A percentile compares a stretch with the other conserved stretches of the same genome.
Evolutionary conservation across 2,888 invertebrate genomes (phyloP).

Genomic region (Sinohyriopsis cumingii): DNA sequence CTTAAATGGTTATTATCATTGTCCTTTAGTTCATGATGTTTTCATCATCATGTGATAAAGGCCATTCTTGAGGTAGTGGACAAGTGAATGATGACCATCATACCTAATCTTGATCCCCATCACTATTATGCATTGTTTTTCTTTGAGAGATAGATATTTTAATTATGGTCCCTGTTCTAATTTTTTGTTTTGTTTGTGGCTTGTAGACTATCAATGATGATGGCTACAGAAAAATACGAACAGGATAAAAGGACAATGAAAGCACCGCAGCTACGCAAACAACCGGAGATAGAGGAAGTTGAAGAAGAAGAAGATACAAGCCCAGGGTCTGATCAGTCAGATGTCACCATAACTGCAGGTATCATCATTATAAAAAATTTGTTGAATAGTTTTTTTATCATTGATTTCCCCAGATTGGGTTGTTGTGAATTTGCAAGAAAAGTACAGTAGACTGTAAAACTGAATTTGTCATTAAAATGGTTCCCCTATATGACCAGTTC

Average conservation of each 20-base stretch:
- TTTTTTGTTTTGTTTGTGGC: slow-evolving; percentile 1
- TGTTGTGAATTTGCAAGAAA: not conserved
- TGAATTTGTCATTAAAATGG: not conserved
- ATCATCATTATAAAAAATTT: not conserved
- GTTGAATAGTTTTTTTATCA: not conserved
- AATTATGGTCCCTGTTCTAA: not conserved
- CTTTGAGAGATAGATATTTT: slow-evolving; percentile 4
- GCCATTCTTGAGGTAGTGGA: too few relatives aligned
- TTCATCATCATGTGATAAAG: too few relatives aligned
- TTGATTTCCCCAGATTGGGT: not conserved
- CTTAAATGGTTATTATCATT: too few relatives aligned
- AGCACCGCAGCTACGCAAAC: slow-evolving; percentile 57
- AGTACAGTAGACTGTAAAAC: not conserved
- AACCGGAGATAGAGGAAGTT: slow-evolving; percentile 70
- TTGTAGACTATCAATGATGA: slow-evolving; percentile 40
- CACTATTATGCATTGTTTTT: not conserved
- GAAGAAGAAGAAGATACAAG: slow-evolving; percentile 57
- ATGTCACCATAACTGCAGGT: slow-evolving; percentile 61
- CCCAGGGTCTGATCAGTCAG: slow-evolving; percentile 63
- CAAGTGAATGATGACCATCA: too few relatives aligned
- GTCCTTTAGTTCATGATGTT: too few relatives aligned
- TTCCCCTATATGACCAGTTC: not conserved
- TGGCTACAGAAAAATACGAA: slow-evolving; percentile 45
- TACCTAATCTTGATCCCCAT: too few relatives aligned
- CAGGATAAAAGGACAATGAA: slow-evolving; percentile 26